Percentiles rank a stretch among this genome's conserved stretches.
Conservation (phyloP, 2,797 vertebrate genomes). For the Lithobates pipiens region DNA sequence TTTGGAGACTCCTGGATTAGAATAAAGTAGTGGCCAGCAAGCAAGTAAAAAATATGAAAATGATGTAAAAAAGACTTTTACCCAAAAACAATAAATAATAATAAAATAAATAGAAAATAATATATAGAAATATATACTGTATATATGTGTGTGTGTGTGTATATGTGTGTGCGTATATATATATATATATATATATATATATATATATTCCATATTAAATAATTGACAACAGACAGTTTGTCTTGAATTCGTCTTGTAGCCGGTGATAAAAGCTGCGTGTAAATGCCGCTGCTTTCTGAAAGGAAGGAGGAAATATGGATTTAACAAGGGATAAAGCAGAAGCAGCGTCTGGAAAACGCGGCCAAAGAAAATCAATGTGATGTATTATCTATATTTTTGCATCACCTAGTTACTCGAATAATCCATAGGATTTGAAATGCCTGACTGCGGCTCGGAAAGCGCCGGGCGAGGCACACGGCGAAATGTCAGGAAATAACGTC, state of each 20-base stretch:
- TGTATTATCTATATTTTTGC: conserved; percentile 28
- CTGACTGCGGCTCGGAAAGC: conserved; percentile 20
- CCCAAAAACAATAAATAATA: too few relatives aligned
- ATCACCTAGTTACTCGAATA: conserved; percentile 31
- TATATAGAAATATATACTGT: too few relatives aligned
- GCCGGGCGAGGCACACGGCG: not conserved
- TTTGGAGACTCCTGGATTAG: too few relatives aligned
- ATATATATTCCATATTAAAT: too few relatives aligned
- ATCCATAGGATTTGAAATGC: conserved; percentile 26
- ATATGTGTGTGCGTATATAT: too few relatives aligned
- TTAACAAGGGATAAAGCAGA: conserved; percentile 3
- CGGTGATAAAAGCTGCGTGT: not conserved
- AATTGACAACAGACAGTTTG: too few relatives aligned
- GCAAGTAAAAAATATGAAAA: too few relatives aligned
- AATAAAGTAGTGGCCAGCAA: too few relatives aligned
- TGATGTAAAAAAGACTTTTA: too few relatives aligned
- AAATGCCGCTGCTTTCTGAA: not conserved
- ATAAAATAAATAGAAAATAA: too few relatives aligned
- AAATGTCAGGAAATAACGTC: conserved; percentile 1
- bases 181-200: too few relatives aligned
- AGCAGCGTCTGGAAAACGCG: not conserved
- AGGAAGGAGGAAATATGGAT: not conserved
- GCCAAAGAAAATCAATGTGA: conserved; percentile 27
- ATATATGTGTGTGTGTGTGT: too few relatives aligned
- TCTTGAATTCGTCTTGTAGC: not conserved